Evolutionary conservation across 2,888 invertebrate genomes (phyloP).

Genomic region (Sphinx pinastri): DNA sequence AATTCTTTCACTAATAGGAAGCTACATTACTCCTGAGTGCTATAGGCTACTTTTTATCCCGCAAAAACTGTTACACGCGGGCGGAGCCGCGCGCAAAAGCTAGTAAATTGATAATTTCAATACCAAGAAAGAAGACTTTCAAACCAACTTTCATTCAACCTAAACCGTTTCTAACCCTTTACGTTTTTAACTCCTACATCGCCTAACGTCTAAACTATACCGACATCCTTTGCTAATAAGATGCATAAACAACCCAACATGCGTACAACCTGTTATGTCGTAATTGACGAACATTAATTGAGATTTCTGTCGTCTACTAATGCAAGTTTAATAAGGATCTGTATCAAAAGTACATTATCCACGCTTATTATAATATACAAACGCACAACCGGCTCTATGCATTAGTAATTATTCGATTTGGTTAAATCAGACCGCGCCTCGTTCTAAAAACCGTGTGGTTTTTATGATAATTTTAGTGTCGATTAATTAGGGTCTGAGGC

Average conservation of each 20-base stretch:
- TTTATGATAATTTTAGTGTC: neutral
- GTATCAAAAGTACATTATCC: constrained; percentile 4
- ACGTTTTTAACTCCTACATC: neutral
- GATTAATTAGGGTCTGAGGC: too few species aligned
- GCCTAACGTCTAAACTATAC: too few species aligned
- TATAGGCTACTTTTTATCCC: too few species aligned
- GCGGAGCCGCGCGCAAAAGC: too few species aligned
- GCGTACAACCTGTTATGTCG: neutral
- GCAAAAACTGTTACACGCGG: too few species aligned
- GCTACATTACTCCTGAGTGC: too few species aligned
- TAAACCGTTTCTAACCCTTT: neutral
- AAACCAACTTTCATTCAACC: too few species aligned
- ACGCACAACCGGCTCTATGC: neutral
- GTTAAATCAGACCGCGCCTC: neutral
- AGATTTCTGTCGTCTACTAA: constrained; percentile 9
- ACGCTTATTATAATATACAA: neutral
- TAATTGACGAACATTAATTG: constrained; percentile 7
- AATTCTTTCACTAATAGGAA: too few species aligned
- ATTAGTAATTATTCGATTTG: neutral
- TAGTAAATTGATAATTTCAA: too few species aligned
- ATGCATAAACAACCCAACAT: neutral
- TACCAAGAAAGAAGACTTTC: too few species aligned
- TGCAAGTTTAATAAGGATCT: constrained; percentile 21
- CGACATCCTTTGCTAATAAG: neutral
- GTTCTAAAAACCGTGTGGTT: neutral